A percentile compares a stretch with the other conserved stretches of the same genome.
Evolutionary conservation across 2,113 vertebrate species (phyloP).

Genomic region (Excalfactoria chinensis): DNA sequence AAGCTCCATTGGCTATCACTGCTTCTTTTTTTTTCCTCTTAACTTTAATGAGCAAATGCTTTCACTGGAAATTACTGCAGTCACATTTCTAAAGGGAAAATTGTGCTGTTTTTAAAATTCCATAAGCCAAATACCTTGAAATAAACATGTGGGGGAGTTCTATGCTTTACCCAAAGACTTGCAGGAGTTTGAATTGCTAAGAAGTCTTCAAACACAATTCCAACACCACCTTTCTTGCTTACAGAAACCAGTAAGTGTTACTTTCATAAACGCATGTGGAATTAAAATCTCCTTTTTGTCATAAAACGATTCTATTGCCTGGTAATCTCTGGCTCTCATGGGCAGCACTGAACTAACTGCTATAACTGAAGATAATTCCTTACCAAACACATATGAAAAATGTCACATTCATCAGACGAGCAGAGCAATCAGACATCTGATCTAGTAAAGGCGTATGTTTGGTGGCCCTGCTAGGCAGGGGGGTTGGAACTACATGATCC

Average conservation of each 20-base stretch:
- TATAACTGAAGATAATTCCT: neutral
- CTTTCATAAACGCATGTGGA: neutral
- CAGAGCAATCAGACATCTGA: neutral
- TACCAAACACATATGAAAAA: neutral
- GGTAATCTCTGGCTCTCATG: neutral
- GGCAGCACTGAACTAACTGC: neutral
- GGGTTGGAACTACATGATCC: too few relatives aligned
- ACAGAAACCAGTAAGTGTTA: neutral
- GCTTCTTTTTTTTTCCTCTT: neutral
- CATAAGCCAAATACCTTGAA: neutral
- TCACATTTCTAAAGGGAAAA: neutral
- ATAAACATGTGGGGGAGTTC: fast-evolving
- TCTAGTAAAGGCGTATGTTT: too few relatives aligned
- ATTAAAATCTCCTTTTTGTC: neutral
- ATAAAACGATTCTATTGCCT: neutral
- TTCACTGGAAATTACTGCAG: neutral
- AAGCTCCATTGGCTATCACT: neutral
- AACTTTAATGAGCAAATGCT: neutral
- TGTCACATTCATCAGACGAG: fast-evolving
- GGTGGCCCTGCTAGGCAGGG: too few relatives aligned
- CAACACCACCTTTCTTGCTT: neutral
- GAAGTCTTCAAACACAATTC: neutral
- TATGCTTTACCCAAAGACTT: neutral
- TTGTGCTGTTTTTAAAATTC: neutral
- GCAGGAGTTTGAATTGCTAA: neutral